Conservation (phyloP, 2,113 vertebrate genomes). For the Stegostoma tigrinum region DNA sequence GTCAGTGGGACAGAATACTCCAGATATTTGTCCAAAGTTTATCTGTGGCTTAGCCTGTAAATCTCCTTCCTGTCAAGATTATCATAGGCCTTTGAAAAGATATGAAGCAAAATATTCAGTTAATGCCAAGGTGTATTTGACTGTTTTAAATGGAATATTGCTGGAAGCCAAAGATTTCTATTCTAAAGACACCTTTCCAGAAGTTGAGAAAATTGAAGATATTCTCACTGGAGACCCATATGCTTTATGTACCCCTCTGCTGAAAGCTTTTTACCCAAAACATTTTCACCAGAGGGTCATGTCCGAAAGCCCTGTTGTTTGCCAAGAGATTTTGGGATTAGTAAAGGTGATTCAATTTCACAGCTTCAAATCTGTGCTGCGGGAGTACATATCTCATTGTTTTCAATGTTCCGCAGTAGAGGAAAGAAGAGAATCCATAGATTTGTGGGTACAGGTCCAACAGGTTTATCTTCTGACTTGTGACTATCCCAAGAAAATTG, state of each 20-base stretch:
- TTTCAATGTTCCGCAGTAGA: slow-evolving; percentile 46
- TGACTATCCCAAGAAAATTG: slow-evolving; percentile 57
- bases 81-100: slow-evolving; percentile 52
- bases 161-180: slow-evolving; percentile 54
- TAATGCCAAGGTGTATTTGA: slow-evolving; percentile 55
- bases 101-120: slow-evolving; percentile 54
- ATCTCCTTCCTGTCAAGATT: slow-evolving; percentile 49
- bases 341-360: slow-evolving; percentile 42
- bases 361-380: slow-evolving; percentile 47
- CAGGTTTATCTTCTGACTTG: slow-evolving; percentile 55
- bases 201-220: slow-evolving; percentile 47
- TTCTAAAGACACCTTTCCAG: slow-evolving; percentile 47
- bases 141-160: slow-evolving; percentile 57
- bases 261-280: slow-evolving; percentile 56
- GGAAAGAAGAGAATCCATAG: slow-evolving; percentile 60
- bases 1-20: slow-evolving; percentile 45
- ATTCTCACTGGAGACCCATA: slow-evolving; percentile 49
- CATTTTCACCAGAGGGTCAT: slow-evolving; percentile 65
- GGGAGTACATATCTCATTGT: slow-evolving; percentile 49
- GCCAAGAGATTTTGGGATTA: slow-evolving; percentile 54
- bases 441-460: slow-evolving; percentile 61
- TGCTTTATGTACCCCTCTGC: slow-evolving; percentile 49
- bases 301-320: slow-evolving; percentile 55
- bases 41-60: slow-evolving; percentile 57
- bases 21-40: slow-evolving; percentile 54